These are phyloP conservation scores for Lepisosteus oculatus DNA, from an alignment of 2,113 vertebrate genomes.

Conservation along the genomic window DNA sequence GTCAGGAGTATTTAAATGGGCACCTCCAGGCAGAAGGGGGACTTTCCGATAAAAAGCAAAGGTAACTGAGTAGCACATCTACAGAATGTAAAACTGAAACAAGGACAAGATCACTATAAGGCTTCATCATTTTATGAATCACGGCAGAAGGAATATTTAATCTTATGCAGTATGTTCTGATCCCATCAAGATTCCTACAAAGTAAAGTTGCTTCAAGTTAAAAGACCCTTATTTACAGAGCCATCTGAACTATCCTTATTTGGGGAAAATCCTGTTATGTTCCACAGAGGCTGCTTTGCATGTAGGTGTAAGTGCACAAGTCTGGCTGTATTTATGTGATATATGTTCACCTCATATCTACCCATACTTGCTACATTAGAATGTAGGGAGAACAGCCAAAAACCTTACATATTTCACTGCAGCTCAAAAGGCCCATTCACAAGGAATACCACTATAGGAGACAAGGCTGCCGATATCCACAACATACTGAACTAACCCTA, in stretches of 20 bases:
- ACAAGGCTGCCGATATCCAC: too few relatives aligned
- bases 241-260: constrained; percentile 36
- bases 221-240: neutral
- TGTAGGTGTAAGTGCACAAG: neutral
- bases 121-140: constrained; percentile 45
- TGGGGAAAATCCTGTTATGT: constrained; percentile 60
- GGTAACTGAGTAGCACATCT: constrained; percentile 36
- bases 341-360: constrained; percentile 9
- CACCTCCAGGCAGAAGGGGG: constrained; percentile 55
- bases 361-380: neutral
- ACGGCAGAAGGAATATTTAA: constrained; percentile 28
- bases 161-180: constrained; percentile 21
- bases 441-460: neutral
- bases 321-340: neutral
- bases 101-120: constrained; percentile 53
- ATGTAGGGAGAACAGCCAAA: constrained; percentile 2
- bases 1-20: constrained; percentile 21
- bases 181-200: constrained; percentile 44
- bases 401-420: constrained; percentile 11
- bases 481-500: too few relatives aligned
- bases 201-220: constrained; percentile 51
- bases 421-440: constrained; percentile 15
- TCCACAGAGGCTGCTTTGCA: constrained; percentile 32
- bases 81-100: constrained; percentile 47
- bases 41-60: constrained; percentile 43